Evolutionary conservation across 2,888 invertebrate species (phyloP), one percentile per base, ranked within the genome.

Genomic region (Gortyna flavago): DNA sequence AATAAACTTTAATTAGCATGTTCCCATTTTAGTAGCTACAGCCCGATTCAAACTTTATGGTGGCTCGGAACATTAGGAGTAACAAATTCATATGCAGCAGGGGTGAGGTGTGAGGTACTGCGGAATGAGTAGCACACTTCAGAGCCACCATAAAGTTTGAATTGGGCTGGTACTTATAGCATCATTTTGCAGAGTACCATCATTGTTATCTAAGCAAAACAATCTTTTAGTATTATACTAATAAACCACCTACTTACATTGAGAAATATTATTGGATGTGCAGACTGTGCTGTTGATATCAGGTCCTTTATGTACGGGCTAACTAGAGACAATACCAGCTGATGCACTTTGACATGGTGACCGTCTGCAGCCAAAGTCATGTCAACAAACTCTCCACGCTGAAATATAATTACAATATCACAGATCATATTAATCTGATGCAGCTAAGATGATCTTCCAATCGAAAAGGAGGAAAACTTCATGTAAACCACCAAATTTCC

Each of bases 351-450:
- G 6, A 97, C 96, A 77, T 93, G 90, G 82, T 96, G 94, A 0
- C 96, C 96, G 61, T 96, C 96, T 2, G 96, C 96, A 6, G 96
- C 96, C 57, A 97, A 81, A 0, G 97, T 97, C 95, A 97, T 95
- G 83, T 97, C 96, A 54, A 97, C 96, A 88, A 96, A 96, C 80
- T 96, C 95, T 18, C 94, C 96, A 87, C 92, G 94, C 96, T 97
- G 88, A 57, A 80, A 54, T 29, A 67, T 89, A 57, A 35, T 68
- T 32, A 72, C 11, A 75, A 62, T 32, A 72, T n/a, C 59, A 59
- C 13, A 57, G 6, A 65, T 35, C 9, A 68, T 32, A 38, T 32
- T 41, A 61, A 35, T 57, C 2, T 41, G 38, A 35, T 59, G 25
- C n/a, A 41, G 48, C 16, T 32, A 48, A 44, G 25, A 25, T 48